Percentiles rank a stretch among this genome's conserved stretches.
These are phyloP conservation scores for Macrotis lagotis DNA, from an alignment of 2,113 vertebrate species.

Conservation along the genomic window DNA sequence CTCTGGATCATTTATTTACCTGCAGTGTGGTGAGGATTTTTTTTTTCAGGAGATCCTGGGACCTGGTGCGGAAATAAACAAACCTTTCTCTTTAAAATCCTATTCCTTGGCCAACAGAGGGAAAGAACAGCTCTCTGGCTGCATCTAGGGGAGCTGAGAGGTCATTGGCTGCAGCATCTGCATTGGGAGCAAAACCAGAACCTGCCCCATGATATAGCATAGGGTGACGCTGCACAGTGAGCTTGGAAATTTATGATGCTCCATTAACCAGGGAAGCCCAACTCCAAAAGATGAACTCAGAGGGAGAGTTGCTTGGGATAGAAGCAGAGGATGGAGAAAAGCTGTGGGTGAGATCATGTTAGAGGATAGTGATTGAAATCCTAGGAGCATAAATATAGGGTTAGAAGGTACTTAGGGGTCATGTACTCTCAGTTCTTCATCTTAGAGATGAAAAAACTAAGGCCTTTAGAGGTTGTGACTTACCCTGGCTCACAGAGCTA, in stretches of 20 bases:
- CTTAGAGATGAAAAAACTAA: not conserved
- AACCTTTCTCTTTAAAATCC: not conserved
- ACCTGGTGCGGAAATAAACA: not conserved
- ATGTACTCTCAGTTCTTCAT: not conserved
- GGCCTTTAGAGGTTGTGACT: not conserved
- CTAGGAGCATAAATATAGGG: not conserved
- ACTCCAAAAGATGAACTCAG: not conserved
- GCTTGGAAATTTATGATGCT: not conserved
- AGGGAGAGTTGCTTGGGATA: not conserved
- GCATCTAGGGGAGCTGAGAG: not conserved
- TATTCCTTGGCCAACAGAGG: not conserved
- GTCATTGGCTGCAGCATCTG: not conserved
- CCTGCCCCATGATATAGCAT: not conserved
- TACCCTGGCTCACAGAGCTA: not conserved
- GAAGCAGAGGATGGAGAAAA: not conserved
- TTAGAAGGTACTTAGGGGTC: not conserved
- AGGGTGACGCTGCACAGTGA: not conserved
- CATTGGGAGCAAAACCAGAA: not conserved
- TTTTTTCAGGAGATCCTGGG: not conserved
- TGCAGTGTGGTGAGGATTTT: not conserved
- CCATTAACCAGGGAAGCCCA: not conserved
- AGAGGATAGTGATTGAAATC: not conserved
- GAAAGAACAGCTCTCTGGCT: not conserved
- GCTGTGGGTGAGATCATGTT: not conserved
- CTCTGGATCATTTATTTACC: not conserved